phyloP scores from a whole-genome alignment of 64 coral and sea anemone genomes.

The Trachythela sp. region DNA sequence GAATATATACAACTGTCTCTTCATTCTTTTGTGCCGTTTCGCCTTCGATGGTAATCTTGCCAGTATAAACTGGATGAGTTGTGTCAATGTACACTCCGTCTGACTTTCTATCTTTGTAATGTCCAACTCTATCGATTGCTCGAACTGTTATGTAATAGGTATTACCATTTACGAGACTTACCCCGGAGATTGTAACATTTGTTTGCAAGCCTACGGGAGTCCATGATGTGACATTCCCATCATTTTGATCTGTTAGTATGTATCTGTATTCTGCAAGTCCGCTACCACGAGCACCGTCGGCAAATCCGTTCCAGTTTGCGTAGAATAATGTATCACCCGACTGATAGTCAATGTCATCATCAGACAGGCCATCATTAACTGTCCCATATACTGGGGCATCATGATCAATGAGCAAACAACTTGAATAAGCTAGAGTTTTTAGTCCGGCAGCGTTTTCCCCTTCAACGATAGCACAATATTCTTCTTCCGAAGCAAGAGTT shows the following conservation, averaged over 20 bases:
- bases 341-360: constrained; percentile 40
- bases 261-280: constrained; percentile 64
- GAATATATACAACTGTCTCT: neutral
- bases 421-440: constrained; percentile 27
- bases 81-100: constrained; percentile 62
- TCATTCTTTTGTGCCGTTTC: neutral
- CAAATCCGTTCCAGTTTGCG: constrained; percentile 71
- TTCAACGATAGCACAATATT: constrained; percentile 65
- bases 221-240: constrained; percentile 53
- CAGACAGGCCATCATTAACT: constrained; percentile 32
- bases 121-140: constrained; percentile 53
- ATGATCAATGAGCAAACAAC: constrained; percentile 70
- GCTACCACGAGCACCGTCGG: constrained; percentile 51
- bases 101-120: constrained; percentile 15
- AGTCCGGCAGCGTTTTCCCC: constrained; percentile 64
- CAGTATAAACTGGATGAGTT: constrained; percentile 55
- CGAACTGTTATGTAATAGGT: constrained; percentile 56
- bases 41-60: neutral
- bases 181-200: neutral
- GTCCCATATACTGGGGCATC: too few species aligned
- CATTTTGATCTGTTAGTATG: constrained; percentile 56
- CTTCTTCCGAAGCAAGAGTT: constrained; percentile 46
- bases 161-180: constrained; percentile 13
- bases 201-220: constrained; percentile 55
- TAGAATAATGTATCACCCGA: constrained; percentile 27